These are phyloP conservation scores for Contarinia nasturtii DNA, from an alignment of 1,140 invertebrate species.

Conservation along the genomic window DNA sequence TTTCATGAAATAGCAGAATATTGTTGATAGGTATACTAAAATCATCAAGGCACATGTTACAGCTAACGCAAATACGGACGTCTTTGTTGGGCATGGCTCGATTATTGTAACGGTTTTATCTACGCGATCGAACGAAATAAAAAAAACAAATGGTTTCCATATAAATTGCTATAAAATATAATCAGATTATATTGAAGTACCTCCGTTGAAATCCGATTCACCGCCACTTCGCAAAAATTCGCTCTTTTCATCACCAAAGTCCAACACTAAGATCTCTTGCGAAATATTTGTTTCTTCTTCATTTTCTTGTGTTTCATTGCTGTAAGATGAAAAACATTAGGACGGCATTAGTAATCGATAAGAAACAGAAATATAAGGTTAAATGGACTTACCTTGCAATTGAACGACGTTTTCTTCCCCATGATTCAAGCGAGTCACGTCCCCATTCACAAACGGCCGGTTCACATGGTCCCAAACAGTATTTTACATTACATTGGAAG, in stretches of 20 bases:
- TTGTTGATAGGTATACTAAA: constrained; percentile 72
- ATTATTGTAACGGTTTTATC: constrained; percentile 73
- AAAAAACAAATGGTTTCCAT: background rate
- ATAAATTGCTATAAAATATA: background rate
- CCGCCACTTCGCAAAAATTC: constrained; percentile 58
- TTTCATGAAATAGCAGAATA: constrained; percentile 81
- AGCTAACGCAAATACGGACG: constrained; percentile 68
- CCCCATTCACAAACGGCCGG: constrained; percentile 78
- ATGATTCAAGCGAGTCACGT: constrained; percentile 69
- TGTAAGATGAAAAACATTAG: constrained; percentile 22
- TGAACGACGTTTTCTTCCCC: constrained; percentile 73
- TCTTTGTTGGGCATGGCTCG: constrained; percentile 76
- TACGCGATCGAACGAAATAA: constrained; percentile 26
- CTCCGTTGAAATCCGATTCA: constrained; percentile 43
- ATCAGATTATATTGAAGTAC: background rate
- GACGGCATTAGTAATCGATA: constrained; percentile 7
- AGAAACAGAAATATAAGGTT: background rate
- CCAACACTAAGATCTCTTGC: constrained; percentile 80
- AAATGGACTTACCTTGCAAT: constrained; percentile 18
- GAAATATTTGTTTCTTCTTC: constrained; percentile 84
- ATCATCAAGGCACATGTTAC: constrained; percentile 77
- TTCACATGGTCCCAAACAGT: constrained; percentile 85
- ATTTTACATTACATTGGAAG: constrained; percentile 94
- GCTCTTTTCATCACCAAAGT: constrained; percentile 76
- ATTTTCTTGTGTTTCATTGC: constrained; percentile 37